Conservation (phyloP, 2,888 invertebrate species). For the Ophion obscuratus region DNA sequence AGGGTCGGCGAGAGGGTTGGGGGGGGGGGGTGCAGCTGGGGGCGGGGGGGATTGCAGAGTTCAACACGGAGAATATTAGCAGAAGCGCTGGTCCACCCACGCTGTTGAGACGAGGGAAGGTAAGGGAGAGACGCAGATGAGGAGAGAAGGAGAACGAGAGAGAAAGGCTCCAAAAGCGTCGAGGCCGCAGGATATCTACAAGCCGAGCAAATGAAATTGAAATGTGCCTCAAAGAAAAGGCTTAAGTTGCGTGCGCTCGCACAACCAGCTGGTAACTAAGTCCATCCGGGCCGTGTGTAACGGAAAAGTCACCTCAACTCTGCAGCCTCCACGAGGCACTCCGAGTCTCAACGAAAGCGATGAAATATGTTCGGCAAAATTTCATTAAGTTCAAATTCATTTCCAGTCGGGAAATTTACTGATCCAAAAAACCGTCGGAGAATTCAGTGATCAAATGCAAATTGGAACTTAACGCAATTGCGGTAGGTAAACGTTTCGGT, state of each 20-base stretch:
- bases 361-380: background rate
- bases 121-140: conserved; percentile 23
- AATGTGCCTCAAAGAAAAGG: conserved; percentile 80
- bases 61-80: conserved; percentile 56
- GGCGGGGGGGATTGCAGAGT: conserved; percentile 22
- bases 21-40: conserved; percentile 5
- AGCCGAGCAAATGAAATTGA: conserved; percentile 82
- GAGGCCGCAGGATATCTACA: conserved; percentile 62
- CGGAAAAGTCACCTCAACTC: no score
- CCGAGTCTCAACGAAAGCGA: background rate
- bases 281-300: background rate
- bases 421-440: no score
- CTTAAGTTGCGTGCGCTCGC: conserved; percentile 71
- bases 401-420: no score
- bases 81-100: conserved; percentile 13
- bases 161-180: conserved; percentile 1
- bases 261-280: background rate
- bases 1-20: conserved; percentile 1
- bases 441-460: no score
- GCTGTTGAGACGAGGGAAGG: conserved; percentile 27
- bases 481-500: no score
- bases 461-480: no score
- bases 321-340: background rate
- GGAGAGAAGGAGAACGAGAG: conserved; percentile 19
- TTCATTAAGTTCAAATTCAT: background rate